Base-by-base conservation (phyloP, 2,888 invertebrate species). In the Drosophila mimica region DNA sequence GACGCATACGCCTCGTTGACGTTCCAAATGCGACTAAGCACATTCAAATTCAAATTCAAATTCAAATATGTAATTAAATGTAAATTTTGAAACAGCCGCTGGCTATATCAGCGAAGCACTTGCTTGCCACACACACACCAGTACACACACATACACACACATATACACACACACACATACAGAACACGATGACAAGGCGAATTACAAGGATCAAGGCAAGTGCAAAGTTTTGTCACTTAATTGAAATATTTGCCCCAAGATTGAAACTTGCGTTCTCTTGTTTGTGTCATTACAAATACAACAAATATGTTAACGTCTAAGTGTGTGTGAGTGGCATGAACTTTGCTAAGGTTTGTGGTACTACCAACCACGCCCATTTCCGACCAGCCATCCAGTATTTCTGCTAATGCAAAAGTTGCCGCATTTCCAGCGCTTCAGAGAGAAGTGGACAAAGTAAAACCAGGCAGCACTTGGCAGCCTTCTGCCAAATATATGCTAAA, bases 171-270 rank as follows among this genome's bases (percentile, higher is more conserved):
- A 52, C 52, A 63, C n/a, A 53, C 20, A 59, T 20, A 51, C 25
- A 54, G 17, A 48, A 28, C 15, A 54, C 49, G 72, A 70, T 63
- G 79, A 81, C 83, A 81, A 72, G 82, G 64, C 70, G 72, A 60
- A 74, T 79, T 84, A 84, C 77, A 82, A 75, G 83, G 81, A 78
- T 78, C 81, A 74, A 71, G 83, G 66, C 76, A 70, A 87, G 84
- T 81, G 82, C 81, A 82, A 91, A 91, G 83, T 91, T 90, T 91
- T 85, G 91, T 87, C 91, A 83, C 89, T 91, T 90, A 90, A 90
- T 90, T 91, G 91, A 91, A 90, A 91, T 91, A 91, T 91, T 91
- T 90, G 88, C 88, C 88, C 63, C 74, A 82, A 91, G 90, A 91
- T 90, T 88, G 81, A 90, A 91, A 85, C 85, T 89, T 86, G 83